Base-by-base conservation (phyloP, 92 coral and sea anemone genomes). In the Anthopleura xanthogrammica region DNA sequence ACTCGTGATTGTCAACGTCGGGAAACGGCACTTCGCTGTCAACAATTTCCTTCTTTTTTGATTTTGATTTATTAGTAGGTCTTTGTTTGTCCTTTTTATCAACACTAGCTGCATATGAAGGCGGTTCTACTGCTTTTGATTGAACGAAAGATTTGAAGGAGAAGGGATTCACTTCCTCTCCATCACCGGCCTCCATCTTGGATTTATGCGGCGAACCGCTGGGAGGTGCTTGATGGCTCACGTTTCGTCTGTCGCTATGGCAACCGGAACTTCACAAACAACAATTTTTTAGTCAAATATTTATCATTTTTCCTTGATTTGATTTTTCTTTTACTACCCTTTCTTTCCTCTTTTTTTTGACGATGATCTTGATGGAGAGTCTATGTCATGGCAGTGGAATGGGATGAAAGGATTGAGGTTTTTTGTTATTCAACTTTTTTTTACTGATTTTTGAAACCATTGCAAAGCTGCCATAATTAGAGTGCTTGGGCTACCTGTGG, bases 91-190 rank as follows among this genome's bases (percentile, higher is more conserved):
- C 82, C 77, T 84, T 87, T 10, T 12, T 60, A 68, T 71, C 83
- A 52, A 52, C n/a, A 29, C 24, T 72, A 20, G 65, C 16, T 78
- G 68, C 73, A 76, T 58, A 62, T 10, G 86, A 19, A 40, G 48
- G 83, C 48, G 72, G 72, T 9, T 78, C 85, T 7, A 75, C 90
- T 52, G 66, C 56, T 77, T 92, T 88, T 22, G 84, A 71, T 79
- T 91, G 83, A 66, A 91, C 83, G 80, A 93, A 93, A 12, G 87
- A 77, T 85, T 93, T 93, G 56, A 93, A 93, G 41, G 97, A 93
- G 83, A 93, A 93, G 3, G 97, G 97, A 72, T 93, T 93, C 55
- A 48, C 87, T 24, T 87, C 88, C 9, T 78, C 87, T 20, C 82
- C 50, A 23, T 41, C 73, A 52, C 58, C 79, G 48, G 84, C 95